Percentiles rank a stretch among this genome's conserved stretches.
Conservation (phyloP, 2,888 invertebrate species). For the Caenorhabditis afra region DNA sequence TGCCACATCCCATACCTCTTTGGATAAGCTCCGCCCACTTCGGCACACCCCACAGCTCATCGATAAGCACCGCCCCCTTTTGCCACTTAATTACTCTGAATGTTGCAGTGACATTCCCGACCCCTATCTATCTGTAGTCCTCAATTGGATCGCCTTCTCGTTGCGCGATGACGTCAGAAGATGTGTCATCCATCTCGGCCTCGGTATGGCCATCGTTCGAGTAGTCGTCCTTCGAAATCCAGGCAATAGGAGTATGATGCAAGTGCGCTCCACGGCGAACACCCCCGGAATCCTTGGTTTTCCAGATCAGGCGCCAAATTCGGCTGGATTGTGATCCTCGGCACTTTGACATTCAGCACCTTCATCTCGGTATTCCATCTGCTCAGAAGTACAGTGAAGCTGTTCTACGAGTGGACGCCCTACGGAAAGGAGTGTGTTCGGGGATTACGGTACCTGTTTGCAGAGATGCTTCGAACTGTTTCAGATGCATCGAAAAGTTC, state of each 20-base stretch:
- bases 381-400: background rate
- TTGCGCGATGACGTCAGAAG: constrained; percentile 1
- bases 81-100: no score
- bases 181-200: background rate
- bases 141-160: background rate
- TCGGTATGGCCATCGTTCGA: background rate
- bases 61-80: no score
- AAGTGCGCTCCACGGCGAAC: background rate
- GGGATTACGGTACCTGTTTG: background rate
- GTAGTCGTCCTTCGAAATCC: background rate
- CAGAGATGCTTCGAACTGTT: background rate
- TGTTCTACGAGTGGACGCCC: background rate
- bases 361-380: background rate
- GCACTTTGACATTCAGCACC: background rate
- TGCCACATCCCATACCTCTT: no score
- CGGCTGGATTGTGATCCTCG: background rate
- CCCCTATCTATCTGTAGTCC: background rate
- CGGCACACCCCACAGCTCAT: no score
- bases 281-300: background rate
- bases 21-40: no score
- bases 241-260: background rate
- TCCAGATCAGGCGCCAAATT: background rate
- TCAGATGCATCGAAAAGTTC: background rate
- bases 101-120: background rate
- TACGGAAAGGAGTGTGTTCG: background rate